These are phyloP conservation scores for Astropecten irregularis DNA, from an alignment of 53 echinoderm and acorn worm genomes.

Conservation along the genomic window DNA sequence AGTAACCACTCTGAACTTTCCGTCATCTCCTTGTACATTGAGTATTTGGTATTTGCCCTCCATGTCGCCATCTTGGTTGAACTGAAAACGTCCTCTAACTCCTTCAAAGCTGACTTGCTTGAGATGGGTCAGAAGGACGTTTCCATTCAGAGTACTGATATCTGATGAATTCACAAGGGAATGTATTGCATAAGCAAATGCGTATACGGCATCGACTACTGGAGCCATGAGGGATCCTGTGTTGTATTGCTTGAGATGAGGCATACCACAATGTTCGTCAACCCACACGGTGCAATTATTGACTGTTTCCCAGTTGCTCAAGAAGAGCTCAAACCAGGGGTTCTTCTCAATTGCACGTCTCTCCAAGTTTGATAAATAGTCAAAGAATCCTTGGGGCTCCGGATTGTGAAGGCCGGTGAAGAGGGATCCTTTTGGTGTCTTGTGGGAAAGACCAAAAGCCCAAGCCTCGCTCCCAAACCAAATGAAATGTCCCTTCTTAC, in stretches of 20 bases:
- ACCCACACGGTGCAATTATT: neutral
- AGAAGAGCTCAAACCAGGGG: neutral
- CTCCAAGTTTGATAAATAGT: neutral
- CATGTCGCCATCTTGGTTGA: constrained; percentile 32
- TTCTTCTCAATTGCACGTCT: neutral
- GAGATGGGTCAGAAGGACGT: neutral
- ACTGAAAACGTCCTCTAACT: neutral
- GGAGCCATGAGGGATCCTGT: neutral
- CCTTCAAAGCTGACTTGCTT: constrained; percentile 39
- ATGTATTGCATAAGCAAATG: constrained; percentile 26
- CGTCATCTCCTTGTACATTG: neutral
- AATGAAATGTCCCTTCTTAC: neutral
- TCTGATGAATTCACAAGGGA: neutral
- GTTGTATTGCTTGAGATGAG: neutral
- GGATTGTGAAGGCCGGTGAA: constrained; percentile 12
- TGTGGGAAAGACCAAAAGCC: too few species aligned
- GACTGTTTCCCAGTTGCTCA: neutral
- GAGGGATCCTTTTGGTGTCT: neutral
- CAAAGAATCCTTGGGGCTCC: neutral
- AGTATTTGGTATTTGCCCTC: constrained; percentile 31
- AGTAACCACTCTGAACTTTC: too few species aligned
- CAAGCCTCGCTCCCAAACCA: constrained; percentile 1
- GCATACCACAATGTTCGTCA: too few species aligned
- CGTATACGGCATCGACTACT: constrained; percentile 36
- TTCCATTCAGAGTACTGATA: neutral